These are phyloP conservation scores for Coluber constrictor DNA, from an alignment of 2,797 vertebrate species.

Conservation along the genomic window DNA sequence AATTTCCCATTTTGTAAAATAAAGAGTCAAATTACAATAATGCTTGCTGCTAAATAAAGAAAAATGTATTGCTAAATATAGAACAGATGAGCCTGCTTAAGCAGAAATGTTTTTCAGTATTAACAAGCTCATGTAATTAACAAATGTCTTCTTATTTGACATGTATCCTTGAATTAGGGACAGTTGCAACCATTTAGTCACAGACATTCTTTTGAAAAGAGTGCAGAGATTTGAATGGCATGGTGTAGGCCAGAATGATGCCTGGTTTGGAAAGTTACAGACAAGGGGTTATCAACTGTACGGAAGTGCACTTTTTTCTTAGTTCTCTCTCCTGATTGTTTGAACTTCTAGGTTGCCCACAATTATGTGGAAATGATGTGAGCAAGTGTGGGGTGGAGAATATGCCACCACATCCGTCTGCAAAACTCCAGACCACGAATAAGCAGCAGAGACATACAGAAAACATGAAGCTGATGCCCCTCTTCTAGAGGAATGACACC, in stretches of 20 bases:
- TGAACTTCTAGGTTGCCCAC: background rate
- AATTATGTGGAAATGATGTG: background rate
- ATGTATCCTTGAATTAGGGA: background rate
- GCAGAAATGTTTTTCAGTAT: background rate
- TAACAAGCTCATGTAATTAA: background rate
- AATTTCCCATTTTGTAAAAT: background rate
- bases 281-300: background rate
- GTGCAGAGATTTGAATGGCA: background rate
- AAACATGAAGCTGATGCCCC: background rate
- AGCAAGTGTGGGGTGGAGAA: background rate
- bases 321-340: background rate
- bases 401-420: background rate
- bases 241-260: background rate
- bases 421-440: background rate
- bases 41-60: conserved; percentile 10
- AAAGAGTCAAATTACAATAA: conserved; percentile 14
- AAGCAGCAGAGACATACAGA: background rate
- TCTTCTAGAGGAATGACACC: background rate
- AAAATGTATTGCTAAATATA: conserved; percentile 6
- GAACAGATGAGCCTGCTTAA: background rate
- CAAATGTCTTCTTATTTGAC: background rate
- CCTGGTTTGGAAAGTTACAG: background rate
- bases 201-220: background rate
- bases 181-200: background rate
- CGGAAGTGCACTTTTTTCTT: background rate